Evolutionary conservation across 1,140 invertebrate species (phyloP).

Genomic region (Hylaeus anthracinus): DNA sequence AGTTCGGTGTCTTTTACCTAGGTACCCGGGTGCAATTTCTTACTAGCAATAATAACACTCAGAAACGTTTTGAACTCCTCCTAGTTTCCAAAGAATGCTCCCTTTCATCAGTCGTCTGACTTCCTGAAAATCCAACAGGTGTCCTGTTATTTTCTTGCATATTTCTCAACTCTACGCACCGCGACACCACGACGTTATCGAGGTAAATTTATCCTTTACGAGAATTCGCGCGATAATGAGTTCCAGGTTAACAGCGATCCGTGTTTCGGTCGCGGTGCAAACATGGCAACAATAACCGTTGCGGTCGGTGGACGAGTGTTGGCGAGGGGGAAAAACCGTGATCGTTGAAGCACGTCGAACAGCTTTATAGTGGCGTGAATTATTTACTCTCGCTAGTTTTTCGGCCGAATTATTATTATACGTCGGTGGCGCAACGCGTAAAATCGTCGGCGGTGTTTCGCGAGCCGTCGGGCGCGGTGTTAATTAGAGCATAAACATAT

Average conservation of each 20-base stretch:
- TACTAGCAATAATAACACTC: no score
- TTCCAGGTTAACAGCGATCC: slow-evolving; percentile 31
- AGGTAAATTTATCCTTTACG: not conserved
- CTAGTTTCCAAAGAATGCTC: no score
- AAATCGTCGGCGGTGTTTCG: slow-evolving; percentile 5
- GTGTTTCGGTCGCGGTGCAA: slow-evolving; percentile 10
- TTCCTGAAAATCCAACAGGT: no score
- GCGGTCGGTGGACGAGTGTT: slow-evolving; percentile 21
- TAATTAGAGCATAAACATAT: slow-evolving; percentile 56
- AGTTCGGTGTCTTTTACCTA: no score
- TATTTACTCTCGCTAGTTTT: slow-evolving; percentile 48
- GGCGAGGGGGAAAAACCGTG: slow-evolving; percentile 8
- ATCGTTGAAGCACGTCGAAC: slow-evolving; percentile 41
- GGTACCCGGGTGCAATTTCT: no score
- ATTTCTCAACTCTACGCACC: no score
- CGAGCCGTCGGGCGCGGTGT: not conserved
- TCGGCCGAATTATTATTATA: slow-evolving; percentile 24
- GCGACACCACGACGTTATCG: no score
- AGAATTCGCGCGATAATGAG: slow-evolving; percentile 31
- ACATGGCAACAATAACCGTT: slow-evolving; percentile 26
- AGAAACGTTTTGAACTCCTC: no score
- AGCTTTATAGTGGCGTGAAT: slow-evolving; percentile 41
- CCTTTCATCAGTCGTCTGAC: no score
- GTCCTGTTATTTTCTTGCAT: no score
- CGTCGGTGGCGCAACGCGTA: slow-evolving; percentile 13